phyloP scores from a whole-genome alignment of 2,888 invertebrate species.

The Dromius quadrimaculatus region DNA sequence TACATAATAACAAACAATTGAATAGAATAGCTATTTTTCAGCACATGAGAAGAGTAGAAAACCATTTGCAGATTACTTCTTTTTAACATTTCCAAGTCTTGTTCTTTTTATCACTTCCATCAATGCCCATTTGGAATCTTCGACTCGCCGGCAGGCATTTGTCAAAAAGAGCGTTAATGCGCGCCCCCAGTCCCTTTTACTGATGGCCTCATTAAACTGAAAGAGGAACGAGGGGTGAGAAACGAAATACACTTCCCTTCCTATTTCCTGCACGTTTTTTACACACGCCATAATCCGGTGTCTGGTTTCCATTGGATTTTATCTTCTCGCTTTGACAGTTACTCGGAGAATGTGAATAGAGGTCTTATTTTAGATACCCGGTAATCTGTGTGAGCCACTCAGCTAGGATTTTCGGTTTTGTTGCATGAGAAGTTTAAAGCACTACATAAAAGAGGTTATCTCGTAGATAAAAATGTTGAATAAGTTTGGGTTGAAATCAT shows the following conservation, averaged over 20 bases:
- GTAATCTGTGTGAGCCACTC: neutral
- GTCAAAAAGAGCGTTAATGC: constrained; percentile 12
- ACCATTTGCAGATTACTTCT: too few species aligned
- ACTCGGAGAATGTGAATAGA: neutral
- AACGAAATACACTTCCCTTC: constrained; percentile 5
- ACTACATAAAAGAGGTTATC: too few species aligned
- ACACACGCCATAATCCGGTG: constrained; percentile 16
- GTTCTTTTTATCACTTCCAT: too few species aligned
- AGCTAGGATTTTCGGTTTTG: neutral
- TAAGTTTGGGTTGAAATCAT: too few species aligned
- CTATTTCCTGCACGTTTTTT: constrained; percentile 32
- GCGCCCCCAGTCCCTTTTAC: neutral
- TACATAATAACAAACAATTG: too few species aligned
- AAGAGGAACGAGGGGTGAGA: neutral
- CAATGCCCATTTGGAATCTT: too few species aligned
- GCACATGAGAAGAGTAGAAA: too few species aligned
- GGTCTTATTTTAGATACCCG: neutral
- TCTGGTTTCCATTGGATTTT: constrained; percentile 28
- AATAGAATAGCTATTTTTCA: too few species aligned
- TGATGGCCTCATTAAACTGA: neutral
- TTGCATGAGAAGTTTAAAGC: too few species aligned
- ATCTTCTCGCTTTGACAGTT: constrained; percentile 25
- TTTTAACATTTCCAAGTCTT: too few species aligned
- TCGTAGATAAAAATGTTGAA: too few species aligned
- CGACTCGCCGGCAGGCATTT: too few species aligned